Conservation (phyloP, 1,140 invertebrate species). For the Rhysida immarginata region DNA sequence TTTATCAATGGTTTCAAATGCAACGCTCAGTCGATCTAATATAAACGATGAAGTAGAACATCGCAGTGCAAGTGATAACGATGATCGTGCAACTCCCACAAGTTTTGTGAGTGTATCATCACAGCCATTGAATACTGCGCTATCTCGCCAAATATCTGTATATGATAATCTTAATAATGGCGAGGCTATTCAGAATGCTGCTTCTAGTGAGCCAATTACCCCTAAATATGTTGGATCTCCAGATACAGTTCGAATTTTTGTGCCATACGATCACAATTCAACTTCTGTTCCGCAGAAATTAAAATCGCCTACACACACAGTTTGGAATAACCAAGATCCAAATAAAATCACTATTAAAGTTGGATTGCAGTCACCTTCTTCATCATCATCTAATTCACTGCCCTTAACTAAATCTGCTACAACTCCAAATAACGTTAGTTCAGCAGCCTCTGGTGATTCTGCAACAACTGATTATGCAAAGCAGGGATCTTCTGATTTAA, state of each 20-base stretch:
- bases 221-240: constrained; percentile 18
- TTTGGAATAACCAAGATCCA: constrained; percentile 11
- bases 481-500: too few relatives aligned
- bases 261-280: constrained; percentile 15
- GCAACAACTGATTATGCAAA: too few relatives aligned
- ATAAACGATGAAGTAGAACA: constrained; percentile 4
- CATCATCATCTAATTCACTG: neutral
- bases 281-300: neutral
- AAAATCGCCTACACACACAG: neutral
- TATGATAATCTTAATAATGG: constrained; percentile 16
- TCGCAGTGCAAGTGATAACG: neutral
- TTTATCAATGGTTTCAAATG: constrained; percentile 51
- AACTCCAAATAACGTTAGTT: too few relatives aligned
- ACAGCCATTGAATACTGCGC: constrained; percentile 9
- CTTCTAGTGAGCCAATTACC: constrained; percentile 15
- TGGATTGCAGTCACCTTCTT: neutral
- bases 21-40: constrained; percentile 16
- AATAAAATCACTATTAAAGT: constrained; percentile 19
- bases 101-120: constrained; percentile 10
- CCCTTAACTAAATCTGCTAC: neutral
- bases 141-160: constrained; percentile 7
- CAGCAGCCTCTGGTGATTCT: too few relatives aligned
- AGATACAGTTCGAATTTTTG: constrained; percentile 19
- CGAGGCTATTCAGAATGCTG: constrained; percentile 9
- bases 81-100: constrained; percentile 1